These are phyloP conservation scores for Cydia pomonella DNA, from an alignment of 1,140 invertebrate genomes.

Conservation along the genomic window DNA sequence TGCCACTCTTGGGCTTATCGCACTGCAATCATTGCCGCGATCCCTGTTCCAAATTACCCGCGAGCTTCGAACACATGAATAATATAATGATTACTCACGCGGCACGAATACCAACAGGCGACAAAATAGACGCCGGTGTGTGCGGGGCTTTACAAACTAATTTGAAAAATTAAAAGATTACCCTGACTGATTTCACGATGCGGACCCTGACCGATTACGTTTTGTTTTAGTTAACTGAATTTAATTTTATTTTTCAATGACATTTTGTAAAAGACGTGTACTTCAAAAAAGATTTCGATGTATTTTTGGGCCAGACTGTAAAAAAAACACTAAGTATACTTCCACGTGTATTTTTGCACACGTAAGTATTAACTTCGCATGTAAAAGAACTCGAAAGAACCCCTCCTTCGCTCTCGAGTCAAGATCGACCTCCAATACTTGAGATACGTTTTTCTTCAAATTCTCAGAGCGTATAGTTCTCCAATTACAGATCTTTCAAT, in stretches of 20 bases:
- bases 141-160: neutral
- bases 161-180: neutral
- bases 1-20: neutral
- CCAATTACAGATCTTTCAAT: neutral
- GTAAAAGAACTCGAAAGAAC: neutral
- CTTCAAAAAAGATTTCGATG: too few relatives aligned
- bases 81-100: neutral
- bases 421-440: constrained; percentile 2
- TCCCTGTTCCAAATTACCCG: neutral
- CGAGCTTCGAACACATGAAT: neutral
- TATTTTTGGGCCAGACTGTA: too few relatives aligned
- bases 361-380: neutral
- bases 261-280: too few relatives aligned
- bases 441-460: neutral
- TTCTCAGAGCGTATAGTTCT: neutral
- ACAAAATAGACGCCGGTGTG: neutral
- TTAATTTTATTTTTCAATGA: too few relatives aligned
- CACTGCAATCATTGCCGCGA: neutral
- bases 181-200: too few relatives aligned
- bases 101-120: neutral
- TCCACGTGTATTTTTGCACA: neutral
- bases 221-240: too few relatives aligned
- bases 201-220: too few relatives aligned
- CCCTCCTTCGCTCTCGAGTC: neutral
- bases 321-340: too few relatives aligned